Base-by-base conservation (phyloP, 2,888 invertebrate genomes). In the Orthosia gracilis region DNA sequence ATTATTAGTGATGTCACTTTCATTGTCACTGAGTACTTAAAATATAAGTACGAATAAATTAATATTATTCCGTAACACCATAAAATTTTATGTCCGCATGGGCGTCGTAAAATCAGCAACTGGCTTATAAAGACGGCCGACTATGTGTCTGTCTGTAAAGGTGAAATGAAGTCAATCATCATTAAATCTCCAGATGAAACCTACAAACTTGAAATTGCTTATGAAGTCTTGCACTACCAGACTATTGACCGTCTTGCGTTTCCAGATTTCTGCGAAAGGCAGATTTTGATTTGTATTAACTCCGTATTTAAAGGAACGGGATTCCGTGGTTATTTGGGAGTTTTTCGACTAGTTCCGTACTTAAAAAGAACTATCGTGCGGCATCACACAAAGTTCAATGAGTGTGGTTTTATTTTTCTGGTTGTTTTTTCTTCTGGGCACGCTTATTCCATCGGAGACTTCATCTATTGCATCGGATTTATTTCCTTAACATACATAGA, bases 1-100 rank as follows among this genome's bases (percentile, higher is more conserved):
- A 17, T n/a, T 13, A 49, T 17, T 40, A 31, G 15, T 80, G 57
- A 66, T n/a, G 75, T 62, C 66, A 80, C 26, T 52, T 26, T 54
- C 49, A 47, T 18, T 66, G 52, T 59, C 18, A 13, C n/a, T 21
- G n/a, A 55, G 18, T 57, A 57, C 31, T 63, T 47, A 23, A 62
- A 62, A 52, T 3, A 58, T n/a, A 23, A 15, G 50, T 11, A 26
- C 12, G 15, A 61, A 64, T 50, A 55, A 17, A 68, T 73, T 23
- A 64, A 65, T 26, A 57, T 57, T 54, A 74, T 50, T 45, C 47
- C 17, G 17, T 47, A 57, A 23, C 49, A 31, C 40, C 40, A 40
- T 61, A 18, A 49, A 31, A 61, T 55, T 54, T 26, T 45, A 69
- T 26, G 78, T 26, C 12, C 40, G 23, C 18, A 45, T 49, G 31